A percentile compares a stretch with the other conserved stretches of the same genome.
Evolutionary conservation across 2,888 invertebrate species (phyloP).

Genomic region (Ochropacha duplaris): DNA sequence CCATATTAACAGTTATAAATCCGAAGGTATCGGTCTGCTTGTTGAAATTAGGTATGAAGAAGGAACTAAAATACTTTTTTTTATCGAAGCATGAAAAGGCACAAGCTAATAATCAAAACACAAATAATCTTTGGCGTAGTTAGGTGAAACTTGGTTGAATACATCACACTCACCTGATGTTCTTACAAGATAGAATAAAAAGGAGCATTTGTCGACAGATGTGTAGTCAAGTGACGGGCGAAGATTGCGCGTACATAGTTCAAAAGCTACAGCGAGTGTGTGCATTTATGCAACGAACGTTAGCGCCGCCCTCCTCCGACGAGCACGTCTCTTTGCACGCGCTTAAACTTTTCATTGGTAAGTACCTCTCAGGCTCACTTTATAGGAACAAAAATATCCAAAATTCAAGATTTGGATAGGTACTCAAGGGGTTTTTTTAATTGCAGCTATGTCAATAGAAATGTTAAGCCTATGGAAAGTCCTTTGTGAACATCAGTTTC

Average conservation of each 20-base stretch:
- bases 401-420: neutral
- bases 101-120: too few species aligned
- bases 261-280: conserved; percentile 89
- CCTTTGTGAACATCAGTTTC: conserved; percentile 95
- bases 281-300: conserved; percentile 84
- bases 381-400: neutral
- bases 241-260: conserved; percentile 88
- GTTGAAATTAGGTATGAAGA: too few species aligned
- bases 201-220: conserved; percentile 71
- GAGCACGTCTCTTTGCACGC: conserved; percentile 91
- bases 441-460: conserved; percentile 89
- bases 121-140: too few species aligned
- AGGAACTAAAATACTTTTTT: too few species aligned
- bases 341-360: conserved; percentile 87
- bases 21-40: too few species aligned
- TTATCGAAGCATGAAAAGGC: too few species aligned
- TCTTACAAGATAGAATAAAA: neutral
- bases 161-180: too few species aligned
- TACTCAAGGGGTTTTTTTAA: too few species aligned
- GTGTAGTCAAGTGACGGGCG: conserved; percentile 85
- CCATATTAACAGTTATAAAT: too few species aligned
- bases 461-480: conserved; percentile 97
- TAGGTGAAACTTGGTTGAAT: too few species aligned
- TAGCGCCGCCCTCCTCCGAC: conserved; percentile 66
- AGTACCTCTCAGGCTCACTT: conserved; percentile 33